Conservation (phyloP, 2,113 vertebrate species). For the Athene cunicularia region DNA sequence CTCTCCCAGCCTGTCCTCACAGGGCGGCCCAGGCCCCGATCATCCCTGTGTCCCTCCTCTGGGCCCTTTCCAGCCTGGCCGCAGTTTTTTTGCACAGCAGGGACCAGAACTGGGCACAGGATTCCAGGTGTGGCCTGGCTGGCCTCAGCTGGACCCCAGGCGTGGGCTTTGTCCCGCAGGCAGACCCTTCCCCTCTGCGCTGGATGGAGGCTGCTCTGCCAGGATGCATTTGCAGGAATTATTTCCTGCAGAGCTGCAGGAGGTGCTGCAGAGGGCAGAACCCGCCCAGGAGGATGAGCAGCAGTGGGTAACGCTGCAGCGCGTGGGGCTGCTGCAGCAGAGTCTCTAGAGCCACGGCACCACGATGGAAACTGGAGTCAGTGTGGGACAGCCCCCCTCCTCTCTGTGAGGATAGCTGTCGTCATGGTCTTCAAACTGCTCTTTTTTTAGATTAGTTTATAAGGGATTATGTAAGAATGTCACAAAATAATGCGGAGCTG, state of each 20-base stretch:
- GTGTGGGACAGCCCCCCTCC: neutral
- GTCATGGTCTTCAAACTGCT: neutral
- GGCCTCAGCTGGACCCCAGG: neutral
- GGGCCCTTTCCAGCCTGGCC: too few species aligned
- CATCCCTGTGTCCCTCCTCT: too few species aligned
- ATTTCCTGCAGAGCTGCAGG: neutral
- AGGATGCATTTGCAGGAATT: neutral
- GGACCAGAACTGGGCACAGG: too few species aligned
- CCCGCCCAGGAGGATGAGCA: neutral
- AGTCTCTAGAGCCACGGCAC: neutral
- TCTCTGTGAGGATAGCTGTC: neutral
- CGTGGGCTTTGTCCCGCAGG: accelerated
- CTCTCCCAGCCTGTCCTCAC: too few species aligned
- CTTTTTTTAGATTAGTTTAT: neutral
- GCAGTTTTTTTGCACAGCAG: too few species aligned
- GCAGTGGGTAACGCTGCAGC: neutral
- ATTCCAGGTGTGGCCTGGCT: too few species aligned
- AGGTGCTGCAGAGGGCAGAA: neutral
- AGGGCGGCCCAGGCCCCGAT: too few species aligned
- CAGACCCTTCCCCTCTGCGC: neutral
- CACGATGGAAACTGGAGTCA: neutral
- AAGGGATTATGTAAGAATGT: neutral
- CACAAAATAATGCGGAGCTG: too few species aligned
- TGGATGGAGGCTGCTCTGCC: neutral
- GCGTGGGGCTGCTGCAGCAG: neutral